These are phyloP conservation scores for Drosophila mayaguana DNA, from an alignment of 2,888 invertebrate genomes.

Conservation along the genomic window DNA sequence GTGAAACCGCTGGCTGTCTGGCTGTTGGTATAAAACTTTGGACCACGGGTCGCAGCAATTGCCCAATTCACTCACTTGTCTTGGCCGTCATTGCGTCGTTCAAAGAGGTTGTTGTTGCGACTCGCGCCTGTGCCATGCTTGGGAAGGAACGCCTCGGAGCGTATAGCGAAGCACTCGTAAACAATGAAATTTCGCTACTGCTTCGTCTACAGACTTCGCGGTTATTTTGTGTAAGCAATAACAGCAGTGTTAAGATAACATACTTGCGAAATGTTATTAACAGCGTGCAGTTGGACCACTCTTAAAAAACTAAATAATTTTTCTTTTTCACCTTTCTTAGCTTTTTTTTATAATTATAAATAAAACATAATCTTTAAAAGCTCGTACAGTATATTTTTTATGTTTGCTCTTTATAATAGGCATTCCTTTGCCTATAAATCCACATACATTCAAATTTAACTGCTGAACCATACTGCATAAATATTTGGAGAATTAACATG, in stretches of 20 bases:
- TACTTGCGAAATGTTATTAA: conserved; percentile 10
- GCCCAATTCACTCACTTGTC: conserved; percentile 46
- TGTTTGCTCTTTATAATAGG: too few relatives aligned
- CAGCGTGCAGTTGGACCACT: background rate
- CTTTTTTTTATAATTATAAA: too few relatives aligned
- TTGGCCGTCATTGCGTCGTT: conserved; percentile 48
- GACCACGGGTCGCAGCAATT: conserved; percentile 40
- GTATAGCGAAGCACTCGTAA: conserved; percentile 14
- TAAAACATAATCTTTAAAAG: too few relatives aligned
- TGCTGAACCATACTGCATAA: conserved; percentile 1
- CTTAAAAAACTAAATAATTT: too few relatives aligned
- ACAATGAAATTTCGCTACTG: conserved; percentile 32
- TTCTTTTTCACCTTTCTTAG: background rate
- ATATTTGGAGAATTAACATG: background rate
- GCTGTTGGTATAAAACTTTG: conserved; percentile 47
- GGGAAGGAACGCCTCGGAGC: conserved; percentile 20
- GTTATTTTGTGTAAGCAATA: conserved; percentile 1
- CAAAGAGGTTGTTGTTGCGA: conserved; percentile 54
- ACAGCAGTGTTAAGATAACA: conserved; percentile 22
- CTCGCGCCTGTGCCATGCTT: conserved; percentile 66
- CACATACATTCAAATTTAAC: background rate
- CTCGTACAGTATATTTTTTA: background rate
- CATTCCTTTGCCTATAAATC: background rate
- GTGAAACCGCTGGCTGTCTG: conserved; percentile 2
- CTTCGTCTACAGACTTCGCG: background rate